Evolutionary conservation across 1,140 invertebrate species (phyloP), one percentile per base, ranked within the genome.

Genomic region (Latrodectus geometricus): DNA sequence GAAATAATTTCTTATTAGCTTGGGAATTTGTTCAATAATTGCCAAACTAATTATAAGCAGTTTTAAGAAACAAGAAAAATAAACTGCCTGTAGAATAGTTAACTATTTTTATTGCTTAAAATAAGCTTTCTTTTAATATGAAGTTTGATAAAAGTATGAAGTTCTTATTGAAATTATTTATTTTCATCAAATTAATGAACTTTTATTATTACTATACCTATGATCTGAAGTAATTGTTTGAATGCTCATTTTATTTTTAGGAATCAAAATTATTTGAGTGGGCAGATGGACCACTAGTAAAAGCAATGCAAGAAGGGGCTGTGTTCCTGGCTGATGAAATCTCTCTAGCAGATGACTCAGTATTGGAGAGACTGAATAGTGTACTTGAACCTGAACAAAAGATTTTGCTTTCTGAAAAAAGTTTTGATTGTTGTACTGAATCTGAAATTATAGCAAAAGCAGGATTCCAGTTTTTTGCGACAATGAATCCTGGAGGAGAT

Each of bases 401-500:
- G 74, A 91, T 99, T 9, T 91, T 99, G 9, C 91, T 99, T 50
- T 95, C 97, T 17, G 98, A 99, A 92, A 97, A 97, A 89, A 90
- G 91, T 15, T 84, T 69, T 90, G 95, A 95, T 23, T 89, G 89
- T 56, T 90, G 90, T 65, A 88, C 90, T n/a, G 86, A 87, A 11
- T 90, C 93, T 76, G 91, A 95, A 3, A 93, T 97, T 56, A 92
- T 92, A 52, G 98, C 98, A 0, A 89, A 94, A 87, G 89, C 94
- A 15, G 93, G 94, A 14, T 99, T 99, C 90, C 94, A 96, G 88
- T 96, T 99, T 89, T 94, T 99, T 81, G 97, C 97, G 9, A 99
- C 99, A 0, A 99, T 99, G 99, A 99, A 99, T 93, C 99, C 99
- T 23, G 98, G 98, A 20, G 98, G 99, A 12, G 99, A 99, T 93